A percentile compares a stretch with the other conserved stretches of the same genome.
These are phyloP conservation scores for Nomada ruficornis DNA, from an alignment of 2,888 invertebrate genomes.

Conservation along the genomic window DNA sequence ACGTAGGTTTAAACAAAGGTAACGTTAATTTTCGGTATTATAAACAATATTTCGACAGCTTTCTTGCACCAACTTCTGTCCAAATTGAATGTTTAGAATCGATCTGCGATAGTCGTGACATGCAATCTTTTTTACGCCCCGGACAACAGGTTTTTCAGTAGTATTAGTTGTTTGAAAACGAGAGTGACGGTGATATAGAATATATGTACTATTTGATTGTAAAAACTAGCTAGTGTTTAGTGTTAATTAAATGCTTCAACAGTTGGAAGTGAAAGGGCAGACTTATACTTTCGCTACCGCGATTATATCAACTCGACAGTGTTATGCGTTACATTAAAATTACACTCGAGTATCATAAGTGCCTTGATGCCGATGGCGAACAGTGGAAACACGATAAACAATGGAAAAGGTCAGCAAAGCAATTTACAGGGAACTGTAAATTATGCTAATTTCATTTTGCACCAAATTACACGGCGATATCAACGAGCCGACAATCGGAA, in stretches of 20 bases:
- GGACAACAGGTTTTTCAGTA: no score
- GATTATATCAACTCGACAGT: neutral
- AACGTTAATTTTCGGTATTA: no score
- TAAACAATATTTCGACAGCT: no score
- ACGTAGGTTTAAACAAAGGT: no score
- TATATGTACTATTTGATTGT: no score
- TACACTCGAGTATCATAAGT: neutral
- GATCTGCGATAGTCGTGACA: no score
- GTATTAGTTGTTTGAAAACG: no score
- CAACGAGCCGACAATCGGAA: neutral
- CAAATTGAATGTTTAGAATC: no score
- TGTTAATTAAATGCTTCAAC: neutral
- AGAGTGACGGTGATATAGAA: no score
- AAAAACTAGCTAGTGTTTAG: neutral
- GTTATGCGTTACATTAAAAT: neutral
- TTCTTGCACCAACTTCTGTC: no score
- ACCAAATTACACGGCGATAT: neutral
- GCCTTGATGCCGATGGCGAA: neutral
- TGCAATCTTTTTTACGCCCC: no score
- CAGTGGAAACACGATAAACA: neutral
- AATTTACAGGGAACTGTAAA: conserved; percentile 9
- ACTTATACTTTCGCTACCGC: neutral
- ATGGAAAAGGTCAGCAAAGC: conserved; percentile 12
- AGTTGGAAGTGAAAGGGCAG: neutral
- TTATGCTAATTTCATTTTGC: neutral